A percentile compares a stretch with the other conserved stretches of the same genome.
These are phyloP conservation scores for Erethizon dorsatum DNA, from an alignment of 2,797 vertebrate genomes.

Conservation along the genomic window DNA sequence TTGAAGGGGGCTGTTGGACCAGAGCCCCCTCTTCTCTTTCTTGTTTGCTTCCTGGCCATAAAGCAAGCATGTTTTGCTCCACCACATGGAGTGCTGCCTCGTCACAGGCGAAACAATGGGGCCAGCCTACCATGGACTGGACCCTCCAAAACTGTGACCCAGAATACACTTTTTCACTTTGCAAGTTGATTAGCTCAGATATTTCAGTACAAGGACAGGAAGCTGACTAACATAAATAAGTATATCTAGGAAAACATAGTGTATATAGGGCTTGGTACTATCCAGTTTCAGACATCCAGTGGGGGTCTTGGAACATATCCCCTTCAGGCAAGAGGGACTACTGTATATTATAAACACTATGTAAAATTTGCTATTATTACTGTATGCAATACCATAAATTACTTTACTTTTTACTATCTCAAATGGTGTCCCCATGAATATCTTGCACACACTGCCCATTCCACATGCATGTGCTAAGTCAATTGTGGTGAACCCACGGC, in stretches of 20 bases:
- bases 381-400: neutral
- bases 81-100: neutral
- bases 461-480: neutral
- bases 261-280: neutral
- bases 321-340: neutral
- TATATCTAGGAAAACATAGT: neutral
- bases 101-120: neutral
- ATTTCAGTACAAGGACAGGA: neutral
- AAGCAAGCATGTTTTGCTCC: neutral
- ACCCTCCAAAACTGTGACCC: neutral
- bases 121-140: neutral
- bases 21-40: neutral
- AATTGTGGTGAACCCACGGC: neutral
- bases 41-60: neutral
- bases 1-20: neutral
- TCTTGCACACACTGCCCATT: neutral
- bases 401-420: neutral
- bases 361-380: neutral
- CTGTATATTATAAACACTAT: neutral
- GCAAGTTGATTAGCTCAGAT: neutral
- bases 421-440: neutral
- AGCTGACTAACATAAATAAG: neutral
- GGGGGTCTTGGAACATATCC: neutral
- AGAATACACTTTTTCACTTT: neutral
- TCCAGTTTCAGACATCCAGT: neutral